Percentiles rank a stretch among this genome's conserved stretches.
These are phyloP conservation scores for Sitophilus oryzae DNA, from an alignment of 1,140 invertebrate genomes.

Conservation along the genomic window DNA sequence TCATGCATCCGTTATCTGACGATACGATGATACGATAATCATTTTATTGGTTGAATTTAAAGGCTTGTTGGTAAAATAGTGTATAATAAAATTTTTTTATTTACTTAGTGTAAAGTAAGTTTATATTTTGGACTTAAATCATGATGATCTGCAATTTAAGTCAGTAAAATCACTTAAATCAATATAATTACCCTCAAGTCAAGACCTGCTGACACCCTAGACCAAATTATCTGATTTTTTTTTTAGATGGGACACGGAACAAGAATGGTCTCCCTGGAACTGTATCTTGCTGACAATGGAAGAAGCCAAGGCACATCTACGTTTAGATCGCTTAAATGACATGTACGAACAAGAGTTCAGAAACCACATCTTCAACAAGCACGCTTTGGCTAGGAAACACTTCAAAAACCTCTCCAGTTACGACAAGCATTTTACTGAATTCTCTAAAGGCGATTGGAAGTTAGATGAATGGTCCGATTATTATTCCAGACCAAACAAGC, in stretches of 20 bases:
- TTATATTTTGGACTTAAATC: too few species aligned
- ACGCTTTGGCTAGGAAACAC: constrained; percentile 35
- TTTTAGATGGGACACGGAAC: constrained; percentile 51
- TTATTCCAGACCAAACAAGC: constrained; percentile 16
- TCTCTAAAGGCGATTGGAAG: constrained; percentile 18
- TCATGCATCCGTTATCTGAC: too few species aligned
- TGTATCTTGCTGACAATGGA: constrained; percentile 59
- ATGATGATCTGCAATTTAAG: too few species aligned
- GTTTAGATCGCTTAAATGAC: constrained; percentile 46
- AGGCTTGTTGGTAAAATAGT: too few species aligned
- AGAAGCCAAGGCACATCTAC: constrained; percentile 57
- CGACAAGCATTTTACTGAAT: constrained; percentile 23
- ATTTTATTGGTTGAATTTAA: too few species aligned
- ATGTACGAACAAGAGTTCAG: constrained; percentile 52
- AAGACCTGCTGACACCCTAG: neutral
- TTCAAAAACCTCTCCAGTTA: constrained; percentile 28
- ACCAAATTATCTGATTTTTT: neutral
- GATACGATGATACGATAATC: too few species aligned
- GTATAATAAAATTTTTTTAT: too few species aligned
- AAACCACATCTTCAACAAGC: constrained; percentile 38
- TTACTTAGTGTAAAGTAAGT: too few species aligned
- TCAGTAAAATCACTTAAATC: too few species aligned
- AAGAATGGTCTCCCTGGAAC: constrained; percentile 69
- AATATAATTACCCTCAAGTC: too few species aligned
- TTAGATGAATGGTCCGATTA: constrained; percentile 24